phyloP scores from a whole-genome alignment of 1,140 invertebrate species.

The Atta colombica region DNA sequence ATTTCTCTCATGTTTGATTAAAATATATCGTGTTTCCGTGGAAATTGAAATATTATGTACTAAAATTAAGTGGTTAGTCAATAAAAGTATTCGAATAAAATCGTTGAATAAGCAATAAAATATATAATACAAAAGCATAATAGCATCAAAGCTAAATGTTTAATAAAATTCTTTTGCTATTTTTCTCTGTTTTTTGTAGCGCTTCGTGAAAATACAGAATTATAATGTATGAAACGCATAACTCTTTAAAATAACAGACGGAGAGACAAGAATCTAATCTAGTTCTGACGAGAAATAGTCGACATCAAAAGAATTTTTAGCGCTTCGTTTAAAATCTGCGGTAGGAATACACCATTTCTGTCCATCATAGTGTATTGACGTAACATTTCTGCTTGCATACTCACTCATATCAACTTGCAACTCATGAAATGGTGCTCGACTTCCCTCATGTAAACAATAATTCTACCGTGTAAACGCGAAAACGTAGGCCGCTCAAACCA shows the following conservation, averaged over 20 bases:
- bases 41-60: background rate
- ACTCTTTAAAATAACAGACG: background rate
- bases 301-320: constrained; percentile 28
- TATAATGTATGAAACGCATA: background rate
- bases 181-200: background rate
- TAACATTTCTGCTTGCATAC: constrained; percentile 25
- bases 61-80: background rate
- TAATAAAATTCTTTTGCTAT: background rate
- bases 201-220: background rate
- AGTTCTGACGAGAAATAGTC: background rate
- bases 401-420: constrained; percentile 33
- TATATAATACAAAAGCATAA: background rate
- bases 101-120: background rate
- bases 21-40: background rate
- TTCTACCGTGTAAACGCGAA: constrained; percentile 78
- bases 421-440: constrained; percentile 39
- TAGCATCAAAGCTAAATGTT: background rate
- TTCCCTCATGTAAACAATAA: constrained; percentile 79
- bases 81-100: background rate
- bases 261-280: background rate
- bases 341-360: constrained; percentile 10
- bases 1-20: background rate
- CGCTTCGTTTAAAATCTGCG: constrained; percentile 54
- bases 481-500: constrained; percentile 30
- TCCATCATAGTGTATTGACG: constrained; percentile 33